phyloP scores from a whole-genome alignment of 2,113 vertebrate genomes.

The Crypturellus undulatus region DNA sequence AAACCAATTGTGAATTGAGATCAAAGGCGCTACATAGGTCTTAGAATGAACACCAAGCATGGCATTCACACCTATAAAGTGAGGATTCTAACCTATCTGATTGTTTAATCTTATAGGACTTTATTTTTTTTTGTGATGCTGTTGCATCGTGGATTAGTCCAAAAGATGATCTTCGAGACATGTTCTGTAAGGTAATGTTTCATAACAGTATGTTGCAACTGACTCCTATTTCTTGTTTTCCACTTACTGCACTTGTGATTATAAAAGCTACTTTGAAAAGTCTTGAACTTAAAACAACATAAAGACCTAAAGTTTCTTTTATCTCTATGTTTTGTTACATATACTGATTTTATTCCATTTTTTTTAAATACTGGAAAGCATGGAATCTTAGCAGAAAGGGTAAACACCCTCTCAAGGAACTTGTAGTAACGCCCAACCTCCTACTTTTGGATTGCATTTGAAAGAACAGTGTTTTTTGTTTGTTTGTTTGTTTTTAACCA shows the following conservation, averaged over 20 bases:
- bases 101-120: constrained; percentile 87
- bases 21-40: not conserved
- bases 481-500: not conserved
- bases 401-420: not conserved
- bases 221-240: not conserved
- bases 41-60: not conserved
- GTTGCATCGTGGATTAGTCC: constrained; percentile 98
- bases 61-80: not conserved
- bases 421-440: not conserved
- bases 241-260: not conserved
- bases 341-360: not conserved
- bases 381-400: not conserved
- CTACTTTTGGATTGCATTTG: not conserved
- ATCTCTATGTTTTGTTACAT: not conserved
- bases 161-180: constrained; percentile 97
- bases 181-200: constrained; percentile 95
- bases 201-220: not conserved
- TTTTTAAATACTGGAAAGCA: not conserved
- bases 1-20: not conserved
- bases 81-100: constrained; percentile 24
- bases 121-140: constrained; percentile 99
- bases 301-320: not conserved
- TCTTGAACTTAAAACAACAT: not conserved
- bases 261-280: not conserved
- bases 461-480: not conserved